Conservation (phyloP, 2,888 invertebrate genomes). For the Nowickia ferox region DNA sequence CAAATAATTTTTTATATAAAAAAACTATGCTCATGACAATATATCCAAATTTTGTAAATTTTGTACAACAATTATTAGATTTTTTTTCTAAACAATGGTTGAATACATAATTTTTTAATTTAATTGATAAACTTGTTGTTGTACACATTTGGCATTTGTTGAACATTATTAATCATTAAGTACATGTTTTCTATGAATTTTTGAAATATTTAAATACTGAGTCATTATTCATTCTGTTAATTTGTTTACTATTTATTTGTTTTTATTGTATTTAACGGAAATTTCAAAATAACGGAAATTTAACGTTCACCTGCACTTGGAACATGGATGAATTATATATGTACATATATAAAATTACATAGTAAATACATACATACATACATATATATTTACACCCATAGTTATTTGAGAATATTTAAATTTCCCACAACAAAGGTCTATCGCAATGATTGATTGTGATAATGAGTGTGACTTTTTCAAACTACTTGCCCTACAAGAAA, state of each 20-base stretch:
- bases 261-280: conserved; percentile 51
- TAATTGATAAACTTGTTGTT: neutral
- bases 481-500: neutral
- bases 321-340: neutral
- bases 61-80: conserved; percentile 2
- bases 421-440: neutral
- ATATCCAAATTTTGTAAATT: neutral
- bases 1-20: neutral
- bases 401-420: neutral
- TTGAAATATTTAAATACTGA: conserved; percentile 37
- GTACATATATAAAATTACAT: too few species aligned
- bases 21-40: neutral
- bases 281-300: conserved; percentile 59
- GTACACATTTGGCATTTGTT: neutral
- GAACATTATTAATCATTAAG: conserved; percentile 35
- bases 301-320: conserved; percentile 15
- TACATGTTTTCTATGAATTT: conserved; percentile 12
- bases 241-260: neutral
- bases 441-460: neutral
- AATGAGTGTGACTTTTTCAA: neutral
- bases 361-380: too few species aligned
- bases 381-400: too few species aligned
- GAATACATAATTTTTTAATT: conserved; percentile 1
- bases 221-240: conserved; percentile 19
- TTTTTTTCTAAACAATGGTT: neutral